A percentile compares a stretch with the other conserved stretches of the same genome.
These are phyloP conservation scores for Amiota communis DNA, from an alignment of 2,888 invertebrate species.

Conservation along the genomic window DNA sequence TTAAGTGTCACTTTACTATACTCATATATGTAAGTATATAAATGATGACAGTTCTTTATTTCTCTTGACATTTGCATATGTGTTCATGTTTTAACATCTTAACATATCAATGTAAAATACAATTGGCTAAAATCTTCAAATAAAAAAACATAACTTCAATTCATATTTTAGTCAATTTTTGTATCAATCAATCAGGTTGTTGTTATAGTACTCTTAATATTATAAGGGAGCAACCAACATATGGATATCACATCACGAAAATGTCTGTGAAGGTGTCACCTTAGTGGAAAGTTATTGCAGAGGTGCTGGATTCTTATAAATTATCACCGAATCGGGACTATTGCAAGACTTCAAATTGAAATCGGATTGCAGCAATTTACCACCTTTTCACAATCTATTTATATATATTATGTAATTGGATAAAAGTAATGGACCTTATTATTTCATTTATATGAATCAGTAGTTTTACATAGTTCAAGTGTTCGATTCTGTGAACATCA, in stretches of 20 bases:
- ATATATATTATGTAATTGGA: slow-evolving; percentile 89
- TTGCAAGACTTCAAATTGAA: slow-evolving; percentile 77
- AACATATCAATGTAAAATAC: too few relatives aligned
- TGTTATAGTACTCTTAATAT: too few relatives aligned
- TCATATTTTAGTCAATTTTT: too few relatives aligned
- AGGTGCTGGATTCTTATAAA: slow-evolving; percentile 76
- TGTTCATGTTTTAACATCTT: too few relatives aligned
- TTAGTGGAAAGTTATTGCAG: slow-evolving; percentile 86
- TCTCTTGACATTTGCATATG: too few relatives aligned
- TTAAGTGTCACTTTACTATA: slow-evolving; percentile 3
- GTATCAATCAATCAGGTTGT: too few relatives aligned
- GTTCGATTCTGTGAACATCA: slow-evolving; percentile 92
- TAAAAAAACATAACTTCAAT: too few relatives aligned
- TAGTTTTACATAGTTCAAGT: slow-evolving; percentile 94
- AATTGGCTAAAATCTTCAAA: too few relatives aligned
- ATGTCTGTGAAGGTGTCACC: slow-evolving; percentile 92
- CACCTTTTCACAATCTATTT: slow-evolving; percentile 94
- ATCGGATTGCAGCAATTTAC: slow-evolving; percentile 84
- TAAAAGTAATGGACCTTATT: slow-evolving; percentile 97
- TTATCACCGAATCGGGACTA: slow-evolving; percentile 78
- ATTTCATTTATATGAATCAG: slow-evolving; percentile 97
- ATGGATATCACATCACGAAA: slow-evolving; percentile 90
- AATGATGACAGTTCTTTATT: too few relatives aligned
- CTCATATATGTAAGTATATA: too few relatives aligned
- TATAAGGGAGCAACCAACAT: slow-evolving; percentile 81